Evolutionary conservation across 2,797 vertebrate species (phyloP), one percentile per base, ranked within the genome.

Genomic region (Manis pentadactyla): DNA sequence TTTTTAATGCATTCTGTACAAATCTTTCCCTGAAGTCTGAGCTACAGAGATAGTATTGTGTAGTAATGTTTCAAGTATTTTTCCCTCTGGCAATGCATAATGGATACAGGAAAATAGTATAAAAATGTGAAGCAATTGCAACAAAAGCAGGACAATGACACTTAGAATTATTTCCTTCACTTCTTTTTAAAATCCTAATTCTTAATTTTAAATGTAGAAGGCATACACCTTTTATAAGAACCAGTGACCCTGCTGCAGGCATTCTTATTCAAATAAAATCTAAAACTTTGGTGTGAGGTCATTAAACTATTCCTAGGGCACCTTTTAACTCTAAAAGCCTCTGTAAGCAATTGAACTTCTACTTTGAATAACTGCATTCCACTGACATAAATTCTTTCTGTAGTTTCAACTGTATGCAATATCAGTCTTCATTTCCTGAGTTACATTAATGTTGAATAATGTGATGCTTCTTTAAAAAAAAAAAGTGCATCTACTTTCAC

Each of bases 1-100:
- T 97, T 98, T 98, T 86, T 98, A 87, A 93, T 93, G 42, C 19
- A 78, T 94, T 96, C 92, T 95, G 68, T 90, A 95, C 15, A 96
- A 92, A 96, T 82, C 57, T 29, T 87, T 63, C 51, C 93, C 71
- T 78, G 95, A 95, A 96, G 68, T 97, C 79, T 31, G 77, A 82
- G 83, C 64, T 53, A 90, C 63, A 97, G 13, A 96, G 27, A 87
- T 0, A 14, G 49, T 61, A 96, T 11, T 82, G 46, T 37, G 71
- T 73, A 1, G 1, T 1, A 2, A 90, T 53, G 49, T 97, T 85
- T 97, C 68, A 31, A 94, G 82, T 69, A 57, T 71, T 90, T 93
- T 64, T 61, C 46, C 81, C 85, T 95, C 68, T 94, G 84, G 94
- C 49, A 78, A 71, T 59, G 78, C 59, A 96, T 81, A 75, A 77